phyloP scores from a whole-genome alignment of 2,888 invertebrate genomes.

The Acanthosepion esculentum region DNA sequence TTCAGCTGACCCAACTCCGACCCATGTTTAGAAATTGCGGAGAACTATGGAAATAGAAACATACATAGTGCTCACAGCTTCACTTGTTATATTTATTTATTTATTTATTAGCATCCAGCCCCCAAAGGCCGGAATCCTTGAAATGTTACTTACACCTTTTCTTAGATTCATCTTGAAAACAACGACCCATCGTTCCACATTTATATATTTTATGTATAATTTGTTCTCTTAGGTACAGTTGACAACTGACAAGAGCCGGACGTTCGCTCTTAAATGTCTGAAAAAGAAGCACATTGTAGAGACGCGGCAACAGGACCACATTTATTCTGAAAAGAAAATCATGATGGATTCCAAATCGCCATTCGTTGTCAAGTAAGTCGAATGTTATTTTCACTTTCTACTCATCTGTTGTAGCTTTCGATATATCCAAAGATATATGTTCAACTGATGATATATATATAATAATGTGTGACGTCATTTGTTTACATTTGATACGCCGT shows the following conservation, averaged over 20 bases:
- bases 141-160: neutral
- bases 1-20: no score
- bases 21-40: no score
- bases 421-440: no score
- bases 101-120: no score
- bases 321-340: constrained; percentile 89
- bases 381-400: neutral
- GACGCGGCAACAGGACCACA: constrained; percentile 91
- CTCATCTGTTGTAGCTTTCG: neutral
- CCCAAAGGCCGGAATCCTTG: no score
- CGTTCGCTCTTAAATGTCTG: constrained; percentile 89
- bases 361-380: constrained; percentile 84
- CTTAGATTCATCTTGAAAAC: neutral
- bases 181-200: neutral
- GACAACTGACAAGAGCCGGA: constrained; percentile 76
- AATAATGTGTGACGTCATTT: no score
- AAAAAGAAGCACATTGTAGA: constrained; percentile 92
- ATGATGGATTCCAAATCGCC: constrained; percentile 84
- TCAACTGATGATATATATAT: no score
- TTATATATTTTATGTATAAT: neutral
- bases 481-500: no score
- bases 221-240: constrained; percentile 73
- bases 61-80: no score
- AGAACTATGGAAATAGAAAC: no score
- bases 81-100: no score